These are phyloP conservation scores for Limonius californicus DNA, from an alignment of 1,140 invertebrate genomes.

Conservation along the genomic window DNA sequence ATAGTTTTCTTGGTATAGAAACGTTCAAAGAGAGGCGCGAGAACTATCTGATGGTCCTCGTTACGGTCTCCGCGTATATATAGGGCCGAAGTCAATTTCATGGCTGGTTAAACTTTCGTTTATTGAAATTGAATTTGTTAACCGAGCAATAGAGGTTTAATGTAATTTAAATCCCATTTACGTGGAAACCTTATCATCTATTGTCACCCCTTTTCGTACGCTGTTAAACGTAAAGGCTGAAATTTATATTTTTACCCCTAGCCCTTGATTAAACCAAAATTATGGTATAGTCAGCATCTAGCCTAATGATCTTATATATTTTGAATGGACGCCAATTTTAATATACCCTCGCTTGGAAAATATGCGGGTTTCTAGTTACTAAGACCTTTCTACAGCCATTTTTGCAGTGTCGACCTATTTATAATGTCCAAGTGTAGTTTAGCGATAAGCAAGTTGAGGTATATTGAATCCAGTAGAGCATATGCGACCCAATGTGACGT, in stretches of 20 bases:
- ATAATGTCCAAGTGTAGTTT: background rate
- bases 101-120: background rate
- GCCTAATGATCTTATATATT: no score
- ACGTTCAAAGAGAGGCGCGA: background rate
- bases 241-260: background rate
- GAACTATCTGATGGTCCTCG: background rate
- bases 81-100: background rate
- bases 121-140: slow-evolving; percentile 9
- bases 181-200: background rate
- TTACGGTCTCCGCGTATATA: background rate
- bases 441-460: background rate
- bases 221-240: background rate
- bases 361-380: no score
- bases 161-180: slow-evolving; percentile 7
- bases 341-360: no score
- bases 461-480: background rate
- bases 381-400: no score
- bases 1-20: background rate
- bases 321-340: no score
- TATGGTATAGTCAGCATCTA: no score
- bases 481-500: background rate
- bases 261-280: background rate
- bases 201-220: background rate
- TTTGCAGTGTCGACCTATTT: background rate
- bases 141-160: background rate